A percentile compares a stretch with the other conserved stretches of the same genome.
Evolutionary conservation across 1,140 invertebrate species (phyloP).

Genomic region (Dysdera silvatica): DNA sequence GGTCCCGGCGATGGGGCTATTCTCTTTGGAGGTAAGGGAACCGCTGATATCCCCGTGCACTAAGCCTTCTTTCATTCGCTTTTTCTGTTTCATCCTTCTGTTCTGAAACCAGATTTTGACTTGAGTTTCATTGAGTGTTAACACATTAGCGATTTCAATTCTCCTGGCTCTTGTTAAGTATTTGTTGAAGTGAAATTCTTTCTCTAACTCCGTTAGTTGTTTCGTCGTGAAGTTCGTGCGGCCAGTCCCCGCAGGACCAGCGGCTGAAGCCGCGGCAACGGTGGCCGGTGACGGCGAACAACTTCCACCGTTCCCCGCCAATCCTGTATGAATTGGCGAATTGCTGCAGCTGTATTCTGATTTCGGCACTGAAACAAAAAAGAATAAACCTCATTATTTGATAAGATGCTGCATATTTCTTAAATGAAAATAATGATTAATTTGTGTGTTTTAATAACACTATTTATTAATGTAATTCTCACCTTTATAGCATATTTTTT

Average conservation of each 20-base stretch:
- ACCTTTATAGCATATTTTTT: no score
- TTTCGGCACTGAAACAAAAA: conserved; percentile 40
- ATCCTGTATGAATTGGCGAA: not conserved
- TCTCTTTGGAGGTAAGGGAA: conserved; percentile 24
- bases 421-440: no score
- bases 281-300: not conserved
- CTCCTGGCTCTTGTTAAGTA: conserved; percentile 91
- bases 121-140: conserved; percentile 96
- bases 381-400: no score
- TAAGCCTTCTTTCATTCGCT: conserved; percentile 61
- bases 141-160: conserved; percentile 92
- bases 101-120: conserved; percentile 49
- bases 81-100: conserved; percentile 43
- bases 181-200: conserved; percentile 99
- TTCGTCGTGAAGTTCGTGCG: conserved; percentile 98
- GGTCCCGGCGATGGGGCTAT: conserved; percentile 8
- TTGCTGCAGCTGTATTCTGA: conserved; percentile 35
- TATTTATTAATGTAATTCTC: no score
- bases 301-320: not conserved
- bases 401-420: no score
- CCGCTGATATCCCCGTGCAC: conserved; percentile 54
- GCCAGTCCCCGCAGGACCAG: conserved; percentile 50
- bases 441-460: no score
- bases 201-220: conserved; percentile 95
- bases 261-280: not conserved